These are phyloP conservation scores for Drosophila funebris DNA, from an alignment of 1,140 invertebrate species.

Conservation along the genomic window DNA sequence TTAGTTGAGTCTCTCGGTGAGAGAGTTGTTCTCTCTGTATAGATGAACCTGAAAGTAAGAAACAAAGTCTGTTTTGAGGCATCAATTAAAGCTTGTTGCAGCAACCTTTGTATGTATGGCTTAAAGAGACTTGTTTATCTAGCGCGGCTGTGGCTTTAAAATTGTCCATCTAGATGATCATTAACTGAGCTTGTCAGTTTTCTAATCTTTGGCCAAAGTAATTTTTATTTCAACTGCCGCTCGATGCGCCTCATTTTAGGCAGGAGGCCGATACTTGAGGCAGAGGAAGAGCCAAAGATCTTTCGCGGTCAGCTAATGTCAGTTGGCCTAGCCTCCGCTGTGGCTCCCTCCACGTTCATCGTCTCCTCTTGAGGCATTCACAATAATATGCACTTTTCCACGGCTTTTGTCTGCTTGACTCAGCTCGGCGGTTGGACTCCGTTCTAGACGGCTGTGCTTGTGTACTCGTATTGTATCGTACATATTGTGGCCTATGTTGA, in stretches of 20 bases:
- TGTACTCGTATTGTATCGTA: background rate
- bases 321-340: slow-evolving; percentile 1
- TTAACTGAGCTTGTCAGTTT: slow-evolving; percentile 1
- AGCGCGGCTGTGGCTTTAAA: background rate
- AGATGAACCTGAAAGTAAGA: background rate
- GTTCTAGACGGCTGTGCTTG: background rate
- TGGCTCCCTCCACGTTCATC: background rate
- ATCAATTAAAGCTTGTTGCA: slow-evolving; percentile 8
- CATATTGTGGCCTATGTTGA: slow-evolving; percentile 72
- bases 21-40: background rate
- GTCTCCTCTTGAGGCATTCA: background rate
- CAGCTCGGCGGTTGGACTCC: background rate
- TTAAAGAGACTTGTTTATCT: slow-evolving; percentile 5
- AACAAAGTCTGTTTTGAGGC: slow-evolving; percentile 3
- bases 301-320: slow-evolving; percentile 54
- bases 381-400: slow-evolving; percentile 40
- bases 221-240: slow-evolving; percentile 60
- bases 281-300: slow-evolving; percentile 34
- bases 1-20: background rate
- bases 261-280: slow-evolving; percentile 3
- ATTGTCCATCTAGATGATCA: slow-evolving; percentile 10
- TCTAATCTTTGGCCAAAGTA: slow-evolving; percentile 48
- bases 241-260: slow-evolving; percentile 49
- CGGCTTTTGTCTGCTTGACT: slow-evolving; percentile 42
- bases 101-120: background rate